These are phyloP conservation scores for Harpegnathos saltator DNA, from an alignment of 1,140 invertebrate genomes.

Conservation along the genomic window DNA sequence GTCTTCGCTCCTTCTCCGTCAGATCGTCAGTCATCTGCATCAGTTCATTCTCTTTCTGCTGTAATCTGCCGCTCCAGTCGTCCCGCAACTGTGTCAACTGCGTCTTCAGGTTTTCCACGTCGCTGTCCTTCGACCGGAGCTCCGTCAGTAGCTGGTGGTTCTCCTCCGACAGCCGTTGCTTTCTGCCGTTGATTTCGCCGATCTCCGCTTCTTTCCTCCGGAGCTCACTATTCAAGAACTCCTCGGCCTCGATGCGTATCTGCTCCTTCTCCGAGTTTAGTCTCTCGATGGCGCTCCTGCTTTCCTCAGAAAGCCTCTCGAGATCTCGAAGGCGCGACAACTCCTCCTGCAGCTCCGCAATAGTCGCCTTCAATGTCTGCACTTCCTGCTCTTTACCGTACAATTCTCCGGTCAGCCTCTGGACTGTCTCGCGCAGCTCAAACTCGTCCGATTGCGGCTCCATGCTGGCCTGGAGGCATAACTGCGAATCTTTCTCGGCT, in stretches of 20 bases:
- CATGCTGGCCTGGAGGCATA: conserved; percentile 68
- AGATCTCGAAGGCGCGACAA: conserved; percentile 58
- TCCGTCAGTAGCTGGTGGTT: conserved; percentile 69
- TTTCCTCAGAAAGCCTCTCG: conserved; percentile 72
- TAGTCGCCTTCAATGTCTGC: conserved; percentile 66
- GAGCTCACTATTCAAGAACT: conserved; percentile 67
- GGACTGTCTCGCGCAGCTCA: conserved; percentile 70
- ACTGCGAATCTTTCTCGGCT: conserved; percentile 77
- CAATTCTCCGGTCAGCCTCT: conserved; percentile 74
- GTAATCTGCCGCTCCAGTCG: conserved; percentile 58
- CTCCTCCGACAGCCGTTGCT: conserved; percentile 65
- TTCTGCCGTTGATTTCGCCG: conserved; percentile 61
- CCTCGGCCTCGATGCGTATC: conserved; percentile 65
- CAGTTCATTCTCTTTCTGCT: conserved; percentile 69
- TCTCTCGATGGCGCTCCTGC: conserved; percentile 67
- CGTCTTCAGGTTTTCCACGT: conserved; percentile 74
- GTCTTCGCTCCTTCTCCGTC: conserved; percentile 77
- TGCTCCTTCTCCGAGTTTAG: conserved; percentile 77
- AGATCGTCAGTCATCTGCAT: conserved; percentile 18
- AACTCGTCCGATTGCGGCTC: conserved; percentile 74
- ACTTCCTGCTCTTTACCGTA: conserved; percentile 76
- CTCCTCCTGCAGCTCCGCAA: conserved; percentile 70
- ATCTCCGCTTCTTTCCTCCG: conserved; percentile 78
- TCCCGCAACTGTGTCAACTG: conserved; percentile 68
- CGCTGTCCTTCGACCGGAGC: conserved; percentile 61